These are phyloP conservation scores for Scleropages formosus DNA, from an alignment of 2,797 vertebrate species.

Conservation along the genomic window DNA sequence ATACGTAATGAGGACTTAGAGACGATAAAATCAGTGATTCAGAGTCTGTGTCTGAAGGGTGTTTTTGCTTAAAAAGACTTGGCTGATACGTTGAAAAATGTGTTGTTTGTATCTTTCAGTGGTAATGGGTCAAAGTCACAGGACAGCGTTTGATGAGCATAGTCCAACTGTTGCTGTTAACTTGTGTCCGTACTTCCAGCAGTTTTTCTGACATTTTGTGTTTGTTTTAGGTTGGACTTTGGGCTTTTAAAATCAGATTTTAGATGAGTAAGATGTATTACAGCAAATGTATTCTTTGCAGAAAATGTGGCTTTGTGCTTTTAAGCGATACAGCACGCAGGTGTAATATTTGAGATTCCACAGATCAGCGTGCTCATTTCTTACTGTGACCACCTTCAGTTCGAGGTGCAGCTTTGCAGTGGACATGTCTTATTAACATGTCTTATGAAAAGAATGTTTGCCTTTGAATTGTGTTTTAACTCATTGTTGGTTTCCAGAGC, in stretches of 20 bases:
- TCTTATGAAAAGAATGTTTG: too few species aligned
- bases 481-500: too few species aligned
- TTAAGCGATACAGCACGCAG: neutral
- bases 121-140: constrained; percentile 4
- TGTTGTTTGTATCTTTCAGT: neutral
- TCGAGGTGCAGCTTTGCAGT: neutral
- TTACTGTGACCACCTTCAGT: too few species aligned
- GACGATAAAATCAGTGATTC: neutral
- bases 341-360: neutral
- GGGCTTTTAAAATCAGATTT: neutral
- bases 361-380: too few species aligned
- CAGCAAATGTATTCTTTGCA: neutral
- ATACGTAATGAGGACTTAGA: neutral
- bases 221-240: neutral
- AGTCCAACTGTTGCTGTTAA: neutral
- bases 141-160: too few species aligned
- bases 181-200: neutral
- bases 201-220: neutral
- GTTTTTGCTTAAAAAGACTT: constrained; percentile 19
- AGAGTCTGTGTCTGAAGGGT: neutral
- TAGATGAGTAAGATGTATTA: neutral
- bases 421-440: too few species aligned
- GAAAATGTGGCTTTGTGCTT: neutral
- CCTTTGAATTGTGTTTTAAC: too few species aligned
- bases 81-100: neutral